These are phyloP conservation scores for Ornithoptera alexandrae DNA, from an alignment of 2,888 invertebrate species.

Conservation along the genomic window DNA sequence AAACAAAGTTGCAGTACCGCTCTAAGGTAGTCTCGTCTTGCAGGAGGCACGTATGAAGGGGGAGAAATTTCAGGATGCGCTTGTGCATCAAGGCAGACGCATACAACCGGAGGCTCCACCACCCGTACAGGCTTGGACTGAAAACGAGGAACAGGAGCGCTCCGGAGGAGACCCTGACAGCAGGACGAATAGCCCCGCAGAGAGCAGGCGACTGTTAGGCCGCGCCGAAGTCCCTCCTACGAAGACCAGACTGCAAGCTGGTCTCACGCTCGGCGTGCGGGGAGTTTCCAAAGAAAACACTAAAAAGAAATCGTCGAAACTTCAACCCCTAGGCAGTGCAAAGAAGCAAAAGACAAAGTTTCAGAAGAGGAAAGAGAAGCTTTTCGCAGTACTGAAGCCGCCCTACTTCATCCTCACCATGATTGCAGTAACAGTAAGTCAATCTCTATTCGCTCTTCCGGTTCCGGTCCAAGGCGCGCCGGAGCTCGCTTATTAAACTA, in stretches of 20 bases:
- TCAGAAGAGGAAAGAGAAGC: conserved; percentile 58
- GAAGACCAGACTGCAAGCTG: conserved; percentile 52
- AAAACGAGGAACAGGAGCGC: conserved; percentile 49
- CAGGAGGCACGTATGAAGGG: conserved; percentile 44
- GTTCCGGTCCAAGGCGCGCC: too few relatives aligned
- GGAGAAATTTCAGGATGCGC: conserved; percentile 41
- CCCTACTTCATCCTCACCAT: conserved; percentile 69
- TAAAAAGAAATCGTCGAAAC: conserved; percentile 35
- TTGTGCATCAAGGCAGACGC: conserved; percentile 48
- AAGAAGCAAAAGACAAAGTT: conserved; percentile 51
- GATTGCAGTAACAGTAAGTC: conserved; percentile 66
- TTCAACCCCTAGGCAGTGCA: conserved; percentile 38
- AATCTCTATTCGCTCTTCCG: too few relatives aligned
- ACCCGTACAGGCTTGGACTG: conserved; percentile 59
- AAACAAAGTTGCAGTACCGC: too few relatives aligned
- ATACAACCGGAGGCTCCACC: conserved; percentile 48
- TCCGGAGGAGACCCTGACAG: conserved; percentile 35
- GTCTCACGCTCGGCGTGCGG: conserved; percentile 55
- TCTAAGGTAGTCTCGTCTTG: background rate
- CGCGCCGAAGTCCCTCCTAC: conserved; percentile 33
- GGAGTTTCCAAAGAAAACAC: conserved; percentile 31
- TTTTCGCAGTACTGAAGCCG: conserved; percentile 57
- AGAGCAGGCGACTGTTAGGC: conserved; percentile 54
- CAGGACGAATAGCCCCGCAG: conserved; percentile 52
- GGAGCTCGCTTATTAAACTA: too few relatives aligned